Evolutionary conservation across 2,888 invertebrate species (phyloP).

Genomic region (Temnothorax unifasciatus): DNA sequence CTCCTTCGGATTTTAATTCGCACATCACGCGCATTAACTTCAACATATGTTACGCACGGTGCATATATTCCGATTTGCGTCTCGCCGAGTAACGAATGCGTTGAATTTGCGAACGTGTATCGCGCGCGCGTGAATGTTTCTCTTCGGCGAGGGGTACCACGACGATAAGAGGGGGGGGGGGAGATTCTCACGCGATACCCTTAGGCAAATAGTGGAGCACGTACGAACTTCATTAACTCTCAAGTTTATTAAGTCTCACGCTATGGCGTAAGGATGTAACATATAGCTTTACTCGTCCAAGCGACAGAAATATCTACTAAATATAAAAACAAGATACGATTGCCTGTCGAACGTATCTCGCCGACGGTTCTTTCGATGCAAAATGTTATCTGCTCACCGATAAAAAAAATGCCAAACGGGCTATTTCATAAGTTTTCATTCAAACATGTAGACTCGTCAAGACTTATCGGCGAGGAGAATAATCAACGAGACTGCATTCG

Average conservation of each 20-base stretch:
- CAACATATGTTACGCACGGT: conserved; percentile 31
- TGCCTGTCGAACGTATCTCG: neutral
- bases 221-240: conserved; percentile 46
- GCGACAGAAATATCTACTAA: conserved; percentile 3
- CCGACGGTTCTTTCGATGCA: neutral
- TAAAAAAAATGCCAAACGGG: neutral
- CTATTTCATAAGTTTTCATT: neutral
- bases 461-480: neutral
- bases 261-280: conserved; percentile 7
- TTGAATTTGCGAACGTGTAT: conserved; percentile 29
- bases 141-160: neutral
- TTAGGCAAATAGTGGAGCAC: conserved; percentile 32
- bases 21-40: conserved; percentile 43
- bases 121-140: conserved; percentile 34
- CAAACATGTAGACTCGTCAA: too few relatives aligned
- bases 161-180: neutral
- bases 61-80: conserved; percentile 52
- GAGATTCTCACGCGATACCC: conserved; percentile 42
- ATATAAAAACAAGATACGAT: conserved; percentile 12
- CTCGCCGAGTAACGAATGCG: conserved; percentile 51
- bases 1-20: conserved; percentile 34
- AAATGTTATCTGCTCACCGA: neutral
- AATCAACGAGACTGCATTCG: neutral
- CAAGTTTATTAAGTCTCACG: conserved; percentile 44
- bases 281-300: conserved; percentile 27